Evolutionary conservation across 2,113 vertebrate genomes (phyloP), one percentile per base, ranked within the genome.

Genomic region (Paratilapia polleni): DNA sequence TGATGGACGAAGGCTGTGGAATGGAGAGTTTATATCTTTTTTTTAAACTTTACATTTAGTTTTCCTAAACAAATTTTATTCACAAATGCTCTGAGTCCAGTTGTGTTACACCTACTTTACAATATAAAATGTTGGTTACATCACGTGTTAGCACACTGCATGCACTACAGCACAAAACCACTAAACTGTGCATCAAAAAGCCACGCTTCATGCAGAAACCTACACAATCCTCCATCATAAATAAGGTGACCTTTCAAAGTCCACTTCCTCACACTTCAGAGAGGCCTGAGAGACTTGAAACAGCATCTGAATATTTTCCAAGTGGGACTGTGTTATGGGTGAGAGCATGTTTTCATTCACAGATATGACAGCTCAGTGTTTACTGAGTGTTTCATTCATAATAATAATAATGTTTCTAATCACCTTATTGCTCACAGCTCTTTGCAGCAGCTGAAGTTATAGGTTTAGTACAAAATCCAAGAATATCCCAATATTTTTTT

Each of bases 181-280:
- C 24, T 12, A 80, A 7, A 5, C 70, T 14, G n/a, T 54, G 49
- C 47, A 15, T 1, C 22, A 1, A 58, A 59, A 73, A 75, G 9
- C 54, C 9, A 26, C 77, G n/a, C 11, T 14, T 7, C n/a, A 22
- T 19, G 76, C 19, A 56, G 47, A 8, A 81, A 43, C 80, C 66
- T n/a, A 82, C 80, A 68, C 56, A 38, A 22, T 4, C 22, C 58
- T 84, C 73, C 80, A 34, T 7, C 49, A 6, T 9, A 38, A 38
- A 38, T 3, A 9, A 9, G 20, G 6, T 82, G 81, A 88, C 79
- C 84, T 87, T 88, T 90, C 22, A 86, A 8, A 82, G 49, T 84
- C 19, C 24, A 77, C 64, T 89, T 89, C 77, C 74, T 84, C 61
- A 20, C 15, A 24, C 4, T 0, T 47, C 1, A 49, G 54, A 60